These are phyloP conservation scores for Phymatocera aterrima DNA, from an alignment of 2,888 invertebrate species.

Conservation along the genomic window DNA sequence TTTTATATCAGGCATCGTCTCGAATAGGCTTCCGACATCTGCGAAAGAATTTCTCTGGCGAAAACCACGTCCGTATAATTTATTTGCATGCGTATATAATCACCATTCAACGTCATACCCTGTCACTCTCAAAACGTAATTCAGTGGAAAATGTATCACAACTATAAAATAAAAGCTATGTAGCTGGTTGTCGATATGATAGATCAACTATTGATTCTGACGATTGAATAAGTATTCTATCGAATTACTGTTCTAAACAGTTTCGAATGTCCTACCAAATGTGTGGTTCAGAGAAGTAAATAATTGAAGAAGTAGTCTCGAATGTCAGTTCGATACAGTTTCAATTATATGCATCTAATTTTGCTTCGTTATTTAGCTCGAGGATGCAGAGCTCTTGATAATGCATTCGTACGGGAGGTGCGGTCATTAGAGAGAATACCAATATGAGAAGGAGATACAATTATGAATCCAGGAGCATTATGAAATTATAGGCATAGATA, in stretches of 20 bases:
- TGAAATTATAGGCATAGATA: not conserved
- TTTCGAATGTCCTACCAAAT: not conserved
- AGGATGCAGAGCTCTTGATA: not conserved
- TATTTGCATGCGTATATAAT: conserved; percentile 31
- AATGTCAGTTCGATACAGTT: not conserved
- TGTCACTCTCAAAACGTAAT: conserved; percentile 2
- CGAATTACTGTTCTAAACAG: not conserved
- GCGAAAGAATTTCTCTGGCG: conserved; percentile 34
- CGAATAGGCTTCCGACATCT: conserved; percentile 22
- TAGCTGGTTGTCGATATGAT: not conserved
- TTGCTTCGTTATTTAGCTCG: not conserved
- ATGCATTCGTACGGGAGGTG: not conserved
- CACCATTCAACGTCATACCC: conserved; percentile 8
- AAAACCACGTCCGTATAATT: not conserved
- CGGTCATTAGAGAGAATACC: not conserved
- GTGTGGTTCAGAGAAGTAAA: not conserved
- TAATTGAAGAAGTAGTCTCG: no score
- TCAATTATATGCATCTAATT: not conserved
- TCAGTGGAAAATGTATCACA: conserved; percentile 10
- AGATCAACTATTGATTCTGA: not conserved
- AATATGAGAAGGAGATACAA: not conserved
- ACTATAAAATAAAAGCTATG: not conserved
- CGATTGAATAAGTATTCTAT: not conserved
- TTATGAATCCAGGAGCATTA: not conserved
- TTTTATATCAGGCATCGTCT: conserved; percentile 27